Evolutionary conservation across 92 coral and sea anemone genomes (phyloP), one percentile per base, ranked within the genome.

Genomic region (Paragorgia papillata): DNA sequence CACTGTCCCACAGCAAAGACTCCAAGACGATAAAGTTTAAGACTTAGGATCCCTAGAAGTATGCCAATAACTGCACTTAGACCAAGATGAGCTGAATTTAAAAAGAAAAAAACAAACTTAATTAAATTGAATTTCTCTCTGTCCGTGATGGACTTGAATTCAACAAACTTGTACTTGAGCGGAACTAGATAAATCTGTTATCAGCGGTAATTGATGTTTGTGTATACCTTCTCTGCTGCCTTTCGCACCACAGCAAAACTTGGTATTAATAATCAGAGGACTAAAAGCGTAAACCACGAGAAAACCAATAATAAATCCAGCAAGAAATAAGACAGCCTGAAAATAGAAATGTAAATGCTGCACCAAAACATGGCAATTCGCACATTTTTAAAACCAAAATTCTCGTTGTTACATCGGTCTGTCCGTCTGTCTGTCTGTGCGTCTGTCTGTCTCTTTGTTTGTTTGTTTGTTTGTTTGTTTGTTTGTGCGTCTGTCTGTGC

Each of bases 1-100:
- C 97, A 92, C 37, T 92, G 91, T 9, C 97, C 97, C 3, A 92
- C 86, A 1, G 96, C 89, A 69, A 92, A 92, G 46, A 92, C 92
- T 9, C 97, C 97, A 50, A 92, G 85, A 1, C 97, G 86, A 75
- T 92, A 92, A 22, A 92, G 87, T 2, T 88, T 83, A 58, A 89
- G 89, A 17, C 96, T 92, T 27, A 92, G 76, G 25, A 92, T 75
- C 9, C 97, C 97, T 19, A 96, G 89, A 20, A 92, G 61, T 62
- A 88, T 57, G 1, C 97, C 97, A 64, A 88, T 88, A 17, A 80
- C 79, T 3, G 79, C 89, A 73, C 97, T 90, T 57, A 87, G 74
- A 6, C 86, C 80, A 74, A 92, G 78, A 54, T 90, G 97, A 69
- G 84, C 97, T 92, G 83, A 27, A 51, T 67, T 53, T 26, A 58